Percentiles rank a stretch among this genome's conserved stretches.
These are phyloP conservation scores for Drosophila merina DNA, from an alignment of 2,888 invertebrate genomes.

Conservation along the genomic window DNA sequence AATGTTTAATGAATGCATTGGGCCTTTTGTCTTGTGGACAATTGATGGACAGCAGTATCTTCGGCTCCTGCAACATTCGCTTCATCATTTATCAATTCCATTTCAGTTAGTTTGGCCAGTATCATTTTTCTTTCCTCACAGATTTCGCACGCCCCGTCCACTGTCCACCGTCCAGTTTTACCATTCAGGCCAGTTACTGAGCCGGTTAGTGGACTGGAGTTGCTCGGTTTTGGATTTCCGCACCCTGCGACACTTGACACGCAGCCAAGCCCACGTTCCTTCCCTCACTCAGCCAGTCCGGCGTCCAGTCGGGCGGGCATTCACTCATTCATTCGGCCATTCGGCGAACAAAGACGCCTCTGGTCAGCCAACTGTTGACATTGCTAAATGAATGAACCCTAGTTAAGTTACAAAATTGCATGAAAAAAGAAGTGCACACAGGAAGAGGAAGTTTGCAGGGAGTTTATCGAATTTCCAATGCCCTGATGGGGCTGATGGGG, in stretches of 20 bases:
- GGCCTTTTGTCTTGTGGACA: slow-evolving; percentile 28
- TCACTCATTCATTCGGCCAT: slow-evolving; percentile 39
- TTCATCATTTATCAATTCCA: slow-evolving; percentile 67
- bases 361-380: slow-evolving; percentile 78
- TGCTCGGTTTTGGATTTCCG: slow-evolving; percentile 62
- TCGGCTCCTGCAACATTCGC: slow-evolving; percentile 13
- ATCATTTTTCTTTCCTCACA: slow-evolving; percentile 66
- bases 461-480: slow-evolving; percentile 4
- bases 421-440: slow-evolving; percentile 24
- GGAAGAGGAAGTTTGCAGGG: slow-evolving; percentile 5
- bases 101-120: slow-evolving; percentile 36
- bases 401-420: slow-evolving; percentile 67
- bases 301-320: slow-evolving; percentile 28
- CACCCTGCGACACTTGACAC: slow-evolving; percentile 69
- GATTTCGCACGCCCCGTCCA: slow-evolving; percentile 62
- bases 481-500: slow-evolving; percentile 13
- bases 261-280: slow-evolving; percentile 54
- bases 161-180: slow-evolving; percentile 3
- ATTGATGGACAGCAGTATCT: slow-evolving; percentile 30
- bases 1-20: slow-evolving; percentile 57
- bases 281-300: slow-evolving; percentile 35
- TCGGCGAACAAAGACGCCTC: slow-evolving; percentile 53
- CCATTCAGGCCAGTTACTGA: slow-evolving; percentile 38
- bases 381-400: slow-evolving; percentile 61
- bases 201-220: slow-evolving; percentile 30